These are phyloP conservation scores for Enteromius treurensis DNA, from an alignment of 2,797 vertebrate genomes.

Conservation along the genomic window DNA sequence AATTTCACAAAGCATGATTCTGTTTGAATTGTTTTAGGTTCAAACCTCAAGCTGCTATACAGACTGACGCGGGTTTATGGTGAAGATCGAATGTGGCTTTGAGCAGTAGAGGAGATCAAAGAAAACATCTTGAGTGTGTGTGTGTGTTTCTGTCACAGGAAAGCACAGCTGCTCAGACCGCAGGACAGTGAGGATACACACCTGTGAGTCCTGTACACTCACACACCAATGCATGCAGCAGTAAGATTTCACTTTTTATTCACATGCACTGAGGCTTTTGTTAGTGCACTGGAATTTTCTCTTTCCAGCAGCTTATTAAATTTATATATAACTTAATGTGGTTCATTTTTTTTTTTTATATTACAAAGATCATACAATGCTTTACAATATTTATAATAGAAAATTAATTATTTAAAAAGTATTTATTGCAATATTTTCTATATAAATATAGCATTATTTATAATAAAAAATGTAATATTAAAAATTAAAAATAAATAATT, in stretches of 20 bases:
- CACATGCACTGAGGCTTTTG: background rate
- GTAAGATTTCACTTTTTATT: background rate
- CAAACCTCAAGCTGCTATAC: background rate
- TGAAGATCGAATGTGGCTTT: background rate
- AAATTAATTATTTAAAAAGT: background rate
- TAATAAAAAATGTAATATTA: too few relatives aligned
- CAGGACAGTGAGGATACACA: constrained; percentile 74
- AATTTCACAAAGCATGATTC: background rate
- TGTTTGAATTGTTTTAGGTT: too few relatives aligned
- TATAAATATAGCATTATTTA: background rate
- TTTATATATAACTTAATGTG: background rate
- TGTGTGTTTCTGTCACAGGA: constrained; percentile 5
- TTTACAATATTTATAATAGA: background rate
- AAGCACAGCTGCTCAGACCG: constrained; percentile 75
- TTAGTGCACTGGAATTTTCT: background rate
- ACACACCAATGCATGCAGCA: background rate
- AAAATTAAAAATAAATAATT: too few relatives aligned
- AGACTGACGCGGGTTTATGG: background rate
- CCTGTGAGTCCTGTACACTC: constrained; percentile 67
- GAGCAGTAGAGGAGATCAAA: background rate
- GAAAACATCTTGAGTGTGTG: constrained; percentile 26
- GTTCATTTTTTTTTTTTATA: background rate
- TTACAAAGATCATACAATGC: background rate
- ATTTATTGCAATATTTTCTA: background rate
- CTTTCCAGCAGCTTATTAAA: background rate